These are phyloP conservation scores for Bombus waltoni DNA, from an alignment of 1,140 invertebrate species.

Conservation along the genomic window DNA sequence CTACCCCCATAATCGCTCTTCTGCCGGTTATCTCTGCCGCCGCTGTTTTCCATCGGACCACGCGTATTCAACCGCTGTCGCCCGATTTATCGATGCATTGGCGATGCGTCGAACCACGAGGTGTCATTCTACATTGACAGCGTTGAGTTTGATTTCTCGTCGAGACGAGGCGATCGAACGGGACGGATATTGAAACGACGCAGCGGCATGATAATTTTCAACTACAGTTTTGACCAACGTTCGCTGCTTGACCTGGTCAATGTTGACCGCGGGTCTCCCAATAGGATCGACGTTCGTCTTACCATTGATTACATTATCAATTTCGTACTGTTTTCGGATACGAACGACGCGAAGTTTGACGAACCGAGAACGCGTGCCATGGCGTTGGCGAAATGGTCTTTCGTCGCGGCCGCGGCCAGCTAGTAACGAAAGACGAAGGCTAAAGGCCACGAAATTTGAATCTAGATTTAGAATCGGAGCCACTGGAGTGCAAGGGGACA, in stretches of 20 bases:
- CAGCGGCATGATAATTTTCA: too few species aligned
- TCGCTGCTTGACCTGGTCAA: too few species aligned
- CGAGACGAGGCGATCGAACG: too few species aligned
- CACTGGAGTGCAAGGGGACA: constrained; percentile 68
- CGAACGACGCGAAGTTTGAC: too few species aligned
- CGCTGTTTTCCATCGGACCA: constrained; percentile 6
- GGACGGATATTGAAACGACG: too few species aligned
- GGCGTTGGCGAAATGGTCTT: constrained; percentile 9
- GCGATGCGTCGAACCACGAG: background rate
- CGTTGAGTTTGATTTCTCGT: background rate
- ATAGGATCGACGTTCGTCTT: too few species aligned
- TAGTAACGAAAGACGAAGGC: constrained; percentile 53
- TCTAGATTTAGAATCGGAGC: constrained; percentile 70
- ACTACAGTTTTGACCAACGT: too few species aligned
- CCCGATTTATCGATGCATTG: background rate
- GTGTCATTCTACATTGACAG: background rate
- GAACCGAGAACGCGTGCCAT: too few species aligned
- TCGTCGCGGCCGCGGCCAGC: constrained; percentile 19
- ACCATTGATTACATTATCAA: too few species aligned
- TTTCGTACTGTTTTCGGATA: too few species aligned
- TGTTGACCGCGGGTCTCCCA: too few species aligned
- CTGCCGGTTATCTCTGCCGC: constrained; percentile 58
- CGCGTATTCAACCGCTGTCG: background rate
- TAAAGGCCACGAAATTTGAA: constrained; percentile 69
- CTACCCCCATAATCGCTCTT: constrained; percentile 74